phyloP scores from a whole-genome alignment of 2,888 invertebrate genomes.

The Hypsopygia costalis region DNA sequence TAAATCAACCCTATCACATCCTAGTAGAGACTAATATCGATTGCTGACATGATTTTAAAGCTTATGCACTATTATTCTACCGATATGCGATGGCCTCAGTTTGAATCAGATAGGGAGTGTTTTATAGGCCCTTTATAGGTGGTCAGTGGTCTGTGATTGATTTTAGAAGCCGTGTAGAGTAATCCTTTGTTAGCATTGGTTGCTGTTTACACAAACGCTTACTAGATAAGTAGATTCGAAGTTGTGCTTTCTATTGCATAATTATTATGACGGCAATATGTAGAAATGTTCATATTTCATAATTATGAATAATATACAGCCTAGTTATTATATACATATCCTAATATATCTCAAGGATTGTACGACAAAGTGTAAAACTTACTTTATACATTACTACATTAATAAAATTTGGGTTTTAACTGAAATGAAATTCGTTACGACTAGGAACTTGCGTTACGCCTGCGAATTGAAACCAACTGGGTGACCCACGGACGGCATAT shows the following conservation, averaged over 20 bases:
- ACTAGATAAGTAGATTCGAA: slow-evolving; percentile 69
- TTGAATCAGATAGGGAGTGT: slow-evolving; percentile 16
- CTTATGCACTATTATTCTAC: slow-evolving; percentile 23
- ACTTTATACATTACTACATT: no score
- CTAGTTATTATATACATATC: slow-evolving; percentile 49
- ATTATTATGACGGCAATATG: slow-evolving; percentile 23
- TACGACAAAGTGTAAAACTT: no score
- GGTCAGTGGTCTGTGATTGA: slow-evolving; percentile 49
- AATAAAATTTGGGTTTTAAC: no score
- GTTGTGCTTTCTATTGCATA: slow-evolving; percentile 29
- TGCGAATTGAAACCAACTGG: no score
- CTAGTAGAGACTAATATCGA: slow-evolving; percentile 30
- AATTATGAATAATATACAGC: slow-evolving; percentile 19
- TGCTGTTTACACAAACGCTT: slow-evolving; percentile 76
- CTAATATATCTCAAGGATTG: no score
- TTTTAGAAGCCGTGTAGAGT: slow-evolving; percentile 66
- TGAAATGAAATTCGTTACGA: no score
- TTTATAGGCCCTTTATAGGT: slow-evolving; percentile 27
- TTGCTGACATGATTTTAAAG: slow-evolving; percentile 12
- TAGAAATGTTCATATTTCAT: slow-evolving; percentile 5
- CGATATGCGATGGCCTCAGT: slow-evolving; percentile 21
- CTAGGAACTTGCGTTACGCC: no score
- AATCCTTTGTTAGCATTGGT: slow-evolving; percentile 66
- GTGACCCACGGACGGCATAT: no score
- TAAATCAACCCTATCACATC: slow-evolving; percentile 16